A percentile compares a stretch with the other conserved stretches of the same genome.
Conservation (phyloP, 2,113 vertebrate species). For the Oxyura jamaicensis region DNA sequence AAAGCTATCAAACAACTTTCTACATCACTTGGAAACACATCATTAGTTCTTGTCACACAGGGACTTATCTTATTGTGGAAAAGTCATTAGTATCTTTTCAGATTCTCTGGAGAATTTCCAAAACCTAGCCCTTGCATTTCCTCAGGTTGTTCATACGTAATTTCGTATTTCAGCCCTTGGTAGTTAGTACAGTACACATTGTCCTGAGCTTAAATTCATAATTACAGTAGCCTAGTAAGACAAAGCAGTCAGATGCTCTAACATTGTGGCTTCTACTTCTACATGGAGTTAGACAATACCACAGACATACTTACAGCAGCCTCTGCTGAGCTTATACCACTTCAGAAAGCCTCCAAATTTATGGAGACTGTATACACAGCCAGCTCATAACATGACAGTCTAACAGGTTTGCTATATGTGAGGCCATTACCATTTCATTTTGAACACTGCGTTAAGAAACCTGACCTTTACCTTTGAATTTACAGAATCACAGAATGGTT, state of each 20-base stretch:
- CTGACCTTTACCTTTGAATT: neutral
- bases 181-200: neutral
- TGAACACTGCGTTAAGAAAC: neutral
- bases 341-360: neutral
- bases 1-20: slow-evolving; percentile 25
- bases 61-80: slow-evolving; percentile 49
- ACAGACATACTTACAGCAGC: neutral
- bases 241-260: neutral
- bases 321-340: neutral
- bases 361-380: neutral
- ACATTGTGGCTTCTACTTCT: neutral
- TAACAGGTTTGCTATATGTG: neutral
- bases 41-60: slow-evolving; percentile 38
- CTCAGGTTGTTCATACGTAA: neutral
- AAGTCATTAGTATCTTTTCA: slow-evolving; percentile 57
- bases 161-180: slow-evolving; percentile 25
- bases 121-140: slow-evolving; percentile 37
- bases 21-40: slow-evolving; percentile 37
- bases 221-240: neutral
- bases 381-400: neutral
- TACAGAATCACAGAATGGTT: no score
- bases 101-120: slow-evolving; percentile 42
- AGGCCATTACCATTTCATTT: neutral
- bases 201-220: slow-evolving; percentile 2
- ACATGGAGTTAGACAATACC: neutral